Conservation (phyloP, 2,113 vertebrate genomes). For the Setophaga coronata region DNA sequence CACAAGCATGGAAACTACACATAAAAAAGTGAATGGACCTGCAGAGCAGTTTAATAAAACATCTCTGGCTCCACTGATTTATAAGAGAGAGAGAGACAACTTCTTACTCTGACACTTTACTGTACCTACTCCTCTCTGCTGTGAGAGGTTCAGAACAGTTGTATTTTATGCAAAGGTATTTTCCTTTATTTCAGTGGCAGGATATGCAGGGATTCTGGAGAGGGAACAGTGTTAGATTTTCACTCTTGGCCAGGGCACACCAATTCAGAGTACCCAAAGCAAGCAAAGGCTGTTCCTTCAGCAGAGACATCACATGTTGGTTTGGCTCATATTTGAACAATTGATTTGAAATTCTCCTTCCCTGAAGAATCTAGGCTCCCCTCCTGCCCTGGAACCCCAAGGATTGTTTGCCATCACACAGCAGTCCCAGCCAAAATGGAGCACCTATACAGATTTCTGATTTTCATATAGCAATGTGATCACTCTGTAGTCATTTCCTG, state of each 20-base stretch:
- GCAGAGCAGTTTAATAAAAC: not conserved
- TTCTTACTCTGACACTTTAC: not conserved
- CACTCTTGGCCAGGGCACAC: not conserved
- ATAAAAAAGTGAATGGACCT: not conserved
- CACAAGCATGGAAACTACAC: not conserved
- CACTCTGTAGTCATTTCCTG: not conserved
- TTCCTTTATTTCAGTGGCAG: not conserved
- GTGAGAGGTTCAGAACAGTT: not conserved
- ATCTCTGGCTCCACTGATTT: not conserved
- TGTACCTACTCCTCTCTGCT: not conserved
- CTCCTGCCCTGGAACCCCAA: not conserved
- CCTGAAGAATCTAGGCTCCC: not conserved
- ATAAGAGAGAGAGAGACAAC: not conserved
- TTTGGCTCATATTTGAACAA: not conserved
- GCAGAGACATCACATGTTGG: not conserved
- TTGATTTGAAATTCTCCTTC: not conserved
- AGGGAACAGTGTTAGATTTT: not conserved
- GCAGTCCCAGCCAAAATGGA: not conserved
- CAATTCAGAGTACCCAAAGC: not conserved
- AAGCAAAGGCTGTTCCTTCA: not conserved
- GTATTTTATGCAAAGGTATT: not conserved
- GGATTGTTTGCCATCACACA: not conserved
- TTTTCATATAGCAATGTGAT: not conserved
- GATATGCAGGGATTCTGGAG: not conserved
- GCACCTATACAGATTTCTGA: not conserved